phyloP scores from a whole-genome alignment of 1,140 invertebrate species.

The Rhizoglyphus robini region DNA sequence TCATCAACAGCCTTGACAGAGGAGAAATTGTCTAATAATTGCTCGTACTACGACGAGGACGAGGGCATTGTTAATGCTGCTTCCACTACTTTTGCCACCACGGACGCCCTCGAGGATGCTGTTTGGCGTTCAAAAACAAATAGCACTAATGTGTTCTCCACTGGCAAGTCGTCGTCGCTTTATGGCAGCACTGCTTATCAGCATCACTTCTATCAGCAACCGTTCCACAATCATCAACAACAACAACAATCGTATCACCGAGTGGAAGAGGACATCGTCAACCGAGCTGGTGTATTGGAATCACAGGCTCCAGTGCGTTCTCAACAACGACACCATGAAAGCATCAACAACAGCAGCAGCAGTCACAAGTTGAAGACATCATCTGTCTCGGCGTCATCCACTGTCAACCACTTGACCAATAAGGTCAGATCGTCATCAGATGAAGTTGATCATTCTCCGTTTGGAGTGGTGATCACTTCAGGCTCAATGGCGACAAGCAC shows the following conservation, averaged over 20 bases:
- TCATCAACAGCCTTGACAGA: slow-evolving; percentile 1
- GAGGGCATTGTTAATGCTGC: background rate
- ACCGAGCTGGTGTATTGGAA: background rate
- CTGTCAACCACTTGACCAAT: no score
- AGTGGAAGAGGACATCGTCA: no score
- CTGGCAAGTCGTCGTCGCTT: background rate
- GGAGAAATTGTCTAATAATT: no score
- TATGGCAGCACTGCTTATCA: background rate
- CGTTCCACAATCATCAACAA: background rate
- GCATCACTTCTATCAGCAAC: background rate
- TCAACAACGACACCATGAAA: no score
- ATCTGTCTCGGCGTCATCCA: background rate
- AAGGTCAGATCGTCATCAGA: no score
- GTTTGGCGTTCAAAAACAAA: background rate
- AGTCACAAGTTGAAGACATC: background rate
- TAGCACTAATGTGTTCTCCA: background rate
- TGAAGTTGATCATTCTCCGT: no score
- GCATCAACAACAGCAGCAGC: background rate
- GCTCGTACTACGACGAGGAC: no score
- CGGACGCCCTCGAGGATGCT: background rate
- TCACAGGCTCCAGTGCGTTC: no score
- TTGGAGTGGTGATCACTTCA: no score
- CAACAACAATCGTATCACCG: background rate
- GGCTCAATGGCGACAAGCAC: no score
- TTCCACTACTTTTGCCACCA: background rate